These are phyloP conservation scores for Arge pagana DNA, from an alignment of 2,888 invertebrate genomes.

Conservation along the genomic window DNA sequence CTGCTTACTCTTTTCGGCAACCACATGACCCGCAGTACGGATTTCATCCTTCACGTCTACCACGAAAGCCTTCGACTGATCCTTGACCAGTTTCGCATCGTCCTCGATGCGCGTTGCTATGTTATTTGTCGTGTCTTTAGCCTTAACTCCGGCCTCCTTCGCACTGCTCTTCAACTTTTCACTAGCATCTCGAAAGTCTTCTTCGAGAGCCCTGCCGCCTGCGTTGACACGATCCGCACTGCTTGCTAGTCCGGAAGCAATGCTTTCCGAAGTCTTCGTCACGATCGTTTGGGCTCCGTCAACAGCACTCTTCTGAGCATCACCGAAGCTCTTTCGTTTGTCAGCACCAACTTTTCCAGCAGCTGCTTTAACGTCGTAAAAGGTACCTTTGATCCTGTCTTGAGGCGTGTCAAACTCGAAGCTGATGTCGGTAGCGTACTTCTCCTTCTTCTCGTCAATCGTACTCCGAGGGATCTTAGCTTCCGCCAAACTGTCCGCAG, in stretches of 20 bases:
- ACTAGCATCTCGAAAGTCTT: slow-evolving; percentile 11
- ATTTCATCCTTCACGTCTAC: slow-evolving; percentile 28
- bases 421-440: slow-evolving; percentile 30
- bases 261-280: slow-evolving; percentile 1
- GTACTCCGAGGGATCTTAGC: slow-evolving; percentile 11
- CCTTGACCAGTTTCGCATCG: slow-evolving; percentile 7
- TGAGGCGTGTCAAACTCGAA: slow-evolving; percentile 37
- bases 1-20: not conserved
- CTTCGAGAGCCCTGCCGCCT: slow-evolving; percentile 5
- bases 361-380: slow-evolving; percentile 36
- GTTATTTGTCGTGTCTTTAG: not conserved
- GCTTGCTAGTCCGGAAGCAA: slow-evolving; percentile 6
- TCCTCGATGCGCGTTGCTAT: not conserved
- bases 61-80: slow-evolving; percentile 13
- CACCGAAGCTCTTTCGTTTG: too few species aligned
- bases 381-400: slow-evolving; percentile 40
- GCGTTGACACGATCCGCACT: not conserved
- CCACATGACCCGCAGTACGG: not conserved
- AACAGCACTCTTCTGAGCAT: slow-evolving; percentile 1
- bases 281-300: not conserved
- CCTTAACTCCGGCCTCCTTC: not conserved
- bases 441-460: slow-evolving; percentile 5
- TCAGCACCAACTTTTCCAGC: slow-evolving; percentile 18
- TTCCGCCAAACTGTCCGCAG: slow-evolving; percentile 38
- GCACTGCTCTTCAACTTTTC: too few species aligned